phyloP scores from a whole-genome alignment of 1,140 invertebrate species.

The Himalopsyche phryganea region DNA sequence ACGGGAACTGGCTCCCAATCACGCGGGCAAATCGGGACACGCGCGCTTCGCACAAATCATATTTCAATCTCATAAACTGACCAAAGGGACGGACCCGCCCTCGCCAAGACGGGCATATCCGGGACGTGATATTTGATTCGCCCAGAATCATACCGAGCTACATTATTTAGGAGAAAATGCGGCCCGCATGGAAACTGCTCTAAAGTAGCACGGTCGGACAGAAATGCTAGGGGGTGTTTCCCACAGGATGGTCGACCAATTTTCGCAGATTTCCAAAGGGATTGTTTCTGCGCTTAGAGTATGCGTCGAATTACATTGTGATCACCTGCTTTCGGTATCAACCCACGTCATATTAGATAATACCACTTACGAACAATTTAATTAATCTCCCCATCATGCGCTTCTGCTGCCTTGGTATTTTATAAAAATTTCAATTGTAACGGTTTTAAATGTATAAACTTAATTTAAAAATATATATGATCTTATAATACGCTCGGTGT shows the following conservation, averaged over 20 bases:
- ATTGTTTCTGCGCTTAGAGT: constrained; percentile 22
- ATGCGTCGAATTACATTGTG: constrained; percentile 19
- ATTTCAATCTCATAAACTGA: constrained; percentile 37
- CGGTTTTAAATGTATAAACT: no score
- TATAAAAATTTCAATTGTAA: no score
- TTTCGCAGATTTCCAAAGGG: constrained; percentile 34
- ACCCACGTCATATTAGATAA: no score
- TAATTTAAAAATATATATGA: no score
- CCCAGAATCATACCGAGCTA: constrained; percentile 21
- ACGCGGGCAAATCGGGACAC: constrained; percentile 31
- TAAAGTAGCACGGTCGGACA: constrained; percentile 19
- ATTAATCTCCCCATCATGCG: no score
- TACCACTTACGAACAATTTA: no score
- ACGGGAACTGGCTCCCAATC: constrained; percentile 25
- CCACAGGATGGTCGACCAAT: constrained; percentile 29
- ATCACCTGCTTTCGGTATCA: no score
- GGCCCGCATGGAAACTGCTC: constrained; percentile 32
- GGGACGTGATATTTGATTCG: constrained; percentile 33
- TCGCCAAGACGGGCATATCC: constrained; percentile 13
- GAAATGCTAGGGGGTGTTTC: background rate
- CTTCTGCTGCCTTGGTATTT: no score
- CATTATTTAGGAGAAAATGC: constrained; percentile 33
- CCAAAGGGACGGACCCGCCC: constrained; percentile 17
- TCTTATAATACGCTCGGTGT: no score
- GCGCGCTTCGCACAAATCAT: constrained; percentile 34